Evolutionary conservation across 2,113 vertebrate species (phyloP), one percentile per base, ranked within the genome.

Genomic region (Syrrhaptes paradoxus): DNA sequence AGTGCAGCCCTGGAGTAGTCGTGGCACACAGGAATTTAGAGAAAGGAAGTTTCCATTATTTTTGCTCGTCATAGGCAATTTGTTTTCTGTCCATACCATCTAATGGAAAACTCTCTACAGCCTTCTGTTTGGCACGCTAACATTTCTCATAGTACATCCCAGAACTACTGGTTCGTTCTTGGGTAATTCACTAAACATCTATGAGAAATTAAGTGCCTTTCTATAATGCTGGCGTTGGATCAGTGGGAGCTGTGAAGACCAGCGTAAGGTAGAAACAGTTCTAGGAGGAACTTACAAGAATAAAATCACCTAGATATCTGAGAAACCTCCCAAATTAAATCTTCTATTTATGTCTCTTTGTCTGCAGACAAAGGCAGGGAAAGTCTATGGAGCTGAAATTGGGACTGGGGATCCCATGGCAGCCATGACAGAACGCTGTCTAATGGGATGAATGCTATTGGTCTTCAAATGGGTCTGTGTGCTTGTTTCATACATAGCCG

Each of bases 31-130:
- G 28, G 13, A 28, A 18, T 57, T 92, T 43, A 61, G 68, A 77
- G 83, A 67, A 95, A 43, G 46, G 67, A 77, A 16, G 25, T 92
- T 94, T 93, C 85, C 26, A 11, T 83, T 92, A 83, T 55, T 92
- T 93, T 88, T 88, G 41, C 36, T 18, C 9, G 62, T 85, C 45
- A n/a, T 18, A 57, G 54, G 72, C 72, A 92, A 74, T 94, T 92
- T 88, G 43, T 85, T 57, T 95, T 76, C 94, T 94, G 46, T 65
- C 72, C 24, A 2, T 85, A 67, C 66, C 34, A 73, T 85, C 45
- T 58, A 79, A 43, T 58, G 43, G 49, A 79, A 91, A 66, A 73
- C 25, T 81, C 41, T 62, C 66, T 41, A 2, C 2, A 4, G 71
- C 71, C 20, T 81, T 72, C 41, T 63, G 17, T 79, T 94, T 82